These are phyloP conservation scores for Megalurothrips usitatus DNA, from an alignment of 2,888 invertebrate genomes.

Conservation along the genomic window DNA sequence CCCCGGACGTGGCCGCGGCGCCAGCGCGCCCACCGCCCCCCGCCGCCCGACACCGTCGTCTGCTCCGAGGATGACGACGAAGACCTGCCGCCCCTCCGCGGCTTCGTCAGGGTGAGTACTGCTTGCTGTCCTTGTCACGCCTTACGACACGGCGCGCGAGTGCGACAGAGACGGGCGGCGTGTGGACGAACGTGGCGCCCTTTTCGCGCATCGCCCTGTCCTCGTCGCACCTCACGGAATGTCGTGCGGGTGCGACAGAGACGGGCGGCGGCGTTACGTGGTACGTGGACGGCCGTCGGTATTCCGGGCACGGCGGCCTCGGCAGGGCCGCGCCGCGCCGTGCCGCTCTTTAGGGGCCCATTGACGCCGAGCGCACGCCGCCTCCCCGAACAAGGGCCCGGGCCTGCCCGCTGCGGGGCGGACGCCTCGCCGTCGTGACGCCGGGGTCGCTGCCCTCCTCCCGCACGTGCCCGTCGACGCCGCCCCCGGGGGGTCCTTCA, in stretches of 20 bases:
- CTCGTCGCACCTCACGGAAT: no score
- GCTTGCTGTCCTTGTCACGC: no score
- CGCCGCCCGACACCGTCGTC: background rate
- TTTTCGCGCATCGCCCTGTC: background rate
- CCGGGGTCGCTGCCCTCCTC: background rate
- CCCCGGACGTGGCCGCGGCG: constrained; percentile 11
- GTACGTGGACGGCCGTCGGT: no score
- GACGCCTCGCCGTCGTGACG: background rate
- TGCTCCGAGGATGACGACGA: constrained; percentile 3
- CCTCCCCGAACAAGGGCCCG: background rate
- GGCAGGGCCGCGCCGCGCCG: no score
- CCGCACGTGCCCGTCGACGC: background rate
- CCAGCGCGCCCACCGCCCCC: constrained; percentile 4
- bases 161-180: no score
- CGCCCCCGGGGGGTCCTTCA: background rate
- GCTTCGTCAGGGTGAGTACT: constrained; percentile 10
- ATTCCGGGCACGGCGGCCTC: no score
- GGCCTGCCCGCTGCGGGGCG: background rate
- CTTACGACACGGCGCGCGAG: no score
- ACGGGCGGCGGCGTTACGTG: no score
- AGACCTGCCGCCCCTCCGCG: background rate
- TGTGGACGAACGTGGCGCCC: background rate
- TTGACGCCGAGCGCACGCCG: no score
- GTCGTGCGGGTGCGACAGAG: no score
- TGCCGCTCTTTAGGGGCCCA: no score